Evolutionary conservation across 2,113 vertebrate species (phyloP).

Genomic region (Accipiter virgatus): DNA sequence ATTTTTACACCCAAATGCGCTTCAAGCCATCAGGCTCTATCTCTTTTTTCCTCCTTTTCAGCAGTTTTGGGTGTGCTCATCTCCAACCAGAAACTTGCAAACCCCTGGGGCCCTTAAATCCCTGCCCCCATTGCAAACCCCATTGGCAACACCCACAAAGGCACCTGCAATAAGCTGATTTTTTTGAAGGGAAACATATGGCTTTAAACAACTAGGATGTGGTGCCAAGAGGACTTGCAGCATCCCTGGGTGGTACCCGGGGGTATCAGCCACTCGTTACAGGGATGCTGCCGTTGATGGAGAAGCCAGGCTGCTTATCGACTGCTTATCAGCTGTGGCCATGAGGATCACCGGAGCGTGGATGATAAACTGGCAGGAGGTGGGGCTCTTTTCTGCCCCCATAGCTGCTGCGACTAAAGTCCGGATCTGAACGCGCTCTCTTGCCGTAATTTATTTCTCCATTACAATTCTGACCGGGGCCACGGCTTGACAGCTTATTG

Average conservation of each 20-base stretch:
- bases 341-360: conserved; percentile 63
- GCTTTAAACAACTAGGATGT: background rate
- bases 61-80: background rate
- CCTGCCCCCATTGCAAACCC: background rate
- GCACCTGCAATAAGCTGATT: background rate
- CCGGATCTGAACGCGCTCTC: conserved; percentile 5
- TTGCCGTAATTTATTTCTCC: conserved; percentile 68
- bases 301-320: background rate
- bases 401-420: background rate
- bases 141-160: background rate
- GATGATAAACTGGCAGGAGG: conserved; percentile 61
- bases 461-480: conserved; percentile 39
- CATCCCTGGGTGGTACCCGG: background rate
- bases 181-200: background rate
- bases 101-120: background rate
- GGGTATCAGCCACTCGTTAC: background rate
- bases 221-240: background rate
- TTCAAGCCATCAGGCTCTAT: background rate
- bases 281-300: background rate
- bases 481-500: conserved; percentile 21
- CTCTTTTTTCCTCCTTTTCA: background rate
- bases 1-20: background rate
- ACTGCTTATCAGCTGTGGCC: conserved; percentile 53
- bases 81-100: background rate
- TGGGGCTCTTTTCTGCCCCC: background rate